Conservation (phyloP, 2,797 vertebrate genomes). For the Gambelia wislizenii region DNA sequence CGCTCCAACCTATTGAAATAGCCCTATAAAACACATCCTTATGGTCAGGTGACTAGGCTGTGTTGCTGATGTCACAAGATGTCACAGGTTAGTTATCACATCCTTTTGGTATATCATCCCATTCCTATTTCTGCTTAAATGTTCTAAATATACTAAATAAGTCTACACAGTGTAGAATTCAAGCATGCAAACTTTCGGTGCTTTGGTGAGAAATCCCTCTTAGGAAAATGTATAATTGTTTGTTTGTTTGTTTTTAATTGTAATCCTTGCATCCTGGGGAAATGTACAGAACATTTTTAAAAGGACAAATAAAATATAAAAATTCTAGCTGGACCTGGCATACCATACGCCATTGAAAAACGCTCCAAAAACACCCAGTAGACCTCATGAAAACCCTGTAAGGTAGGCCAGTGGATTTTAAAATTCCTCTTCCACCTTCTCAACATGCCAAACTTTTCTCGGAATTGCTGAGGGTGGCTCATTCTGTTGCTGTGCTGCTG, state of each 20-base stretch:
- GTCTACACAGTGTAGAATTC: slow-evolving; percentile 48
- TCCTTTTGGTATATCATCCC: slow-evolving; percentile 27
- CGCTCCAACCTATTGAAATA: slow-evolving; percentile 4
- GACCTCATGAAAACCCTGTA: too few species aligned
- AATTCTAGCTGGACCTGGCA: too few species aligned
- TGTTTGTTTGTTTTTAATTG: not conserved
- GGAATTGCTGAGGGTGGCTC: too few species aligned
- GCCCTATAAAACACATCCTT: not conserved
- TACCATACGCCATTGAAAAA: too few species aligned
- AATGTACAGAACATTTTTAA: not conserved
- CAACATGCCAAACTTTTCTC: too few species aligned
- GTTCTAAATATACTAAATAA: slow-evolving; percentile 38
- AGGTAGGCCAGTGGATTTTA: too few species aligned
- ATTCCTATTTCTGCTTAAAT: slow-evolving; percentile 48
- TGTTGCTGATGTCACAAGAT: slow-evolving; percentile 24
- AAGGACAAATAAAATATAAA: not conserved
- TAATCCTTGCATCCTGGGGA: not conserved
- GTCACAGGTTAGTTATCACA: fast-evolving
- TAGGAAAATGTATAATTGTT: slow-evolving; percentile 5
- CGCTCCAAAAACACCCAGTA: too few species aligned
- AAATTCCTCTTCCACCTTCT: too few species aligned
- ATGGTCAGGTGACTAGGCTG: not conserved
- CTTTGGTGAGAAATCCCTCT: slow-evolving; percentile 52
- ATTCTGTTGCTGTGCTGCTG: too few species aligned
- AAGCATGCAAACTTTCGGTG: slow-evolving; percentile 42